These are phyloP conservation scores for Leptinotarsa rubiginosa DNA, from an alignment of 2,888 invertebrate species.

Conservation along the genomic window DNA sequence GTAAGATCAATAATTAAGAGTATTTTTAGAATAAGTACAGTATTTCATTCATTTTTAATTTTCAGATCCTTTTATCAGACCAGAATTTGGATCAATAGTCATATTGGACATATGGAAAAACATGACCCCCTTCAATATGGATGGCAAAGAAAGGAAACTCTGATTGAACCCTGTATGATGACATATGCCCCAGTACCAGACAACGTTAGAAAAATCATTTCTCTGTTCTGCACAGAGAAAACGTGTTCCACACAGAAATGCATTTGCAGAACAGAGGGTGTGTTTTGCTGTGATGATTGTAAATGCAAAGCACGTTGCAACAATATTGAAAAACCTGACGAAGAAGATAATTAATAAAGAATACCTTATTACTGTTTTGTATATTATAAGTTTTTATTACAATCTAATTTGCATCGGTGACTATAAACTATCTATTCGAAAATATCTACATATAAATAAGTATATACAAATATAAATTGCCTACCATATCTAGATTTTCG, in stretches of 20 bases:
- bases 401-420: constrained; percentile 6
- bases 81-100: constrained; percentile 17
- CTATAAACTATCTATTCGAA: constrained; percentile 8
- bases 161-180: constrained; percentile 3
- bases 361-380: not conserved
- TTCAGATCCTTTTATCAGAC: constrained; percentile 17
- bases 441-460: constrained; percentile 10
- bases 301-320: constrained; percentile 1
- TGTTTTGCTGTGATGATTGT: constrained; percentile 1
- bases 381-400: not conserved
- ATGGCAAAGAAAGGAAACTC: constrained; percentile 8
- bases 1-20: constrained; percentile 12
- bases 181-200: constrained; percentile 7
- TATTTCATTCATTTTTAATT: constrained; percentile 17
- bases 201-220: constrained; percentile 8
- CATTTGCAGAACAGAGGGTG: not conserved
- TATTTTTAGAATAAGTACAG: constrained; percentile 12
- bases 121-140: constrained; percentile 9
- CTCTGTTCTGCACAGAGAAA: constrained; percentile 3
- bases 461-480: constrained; percentile 10
- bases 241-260: constrained; percentile 1
- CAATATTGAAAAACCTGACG: not conserved
- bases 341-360: not conserved
- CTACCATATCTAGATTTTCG: constrained; percentile 18
- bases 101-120: constrained; percentile 14